These are phyloP conservation scores for Dendrolimus pini DNA, from an alignment of 2,888 invertebrate genomes.

Conservation along the genomic window DNA sequence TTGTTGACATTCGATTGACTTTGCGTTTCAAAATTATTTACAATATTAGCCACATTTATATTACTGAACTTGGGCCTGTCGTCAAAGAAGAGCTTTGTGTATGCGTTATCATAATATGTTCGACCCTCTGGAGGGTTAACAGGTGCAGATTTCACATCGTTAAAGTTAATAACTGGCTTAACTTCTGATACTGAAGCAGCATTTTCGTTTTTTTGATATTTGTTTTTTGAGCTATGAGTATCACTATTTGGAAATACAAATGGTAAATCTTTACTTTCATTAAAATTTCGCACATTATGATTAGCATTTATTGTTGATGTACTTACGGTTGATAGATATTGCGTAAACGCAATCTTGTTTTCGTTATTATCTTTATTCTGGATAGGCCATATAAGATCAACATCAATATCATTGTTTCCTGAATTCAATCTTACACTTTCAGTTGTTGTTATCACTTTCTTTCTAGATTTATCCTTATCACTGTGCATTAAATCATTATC, in stretches of 20 bases:
- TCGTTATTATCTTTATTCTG: neutral
- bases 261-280: neutral
- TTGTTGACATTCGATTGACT: too few relatives aligned
- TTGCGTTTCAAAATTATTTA: neutral
- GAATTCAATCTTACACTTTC: neutral
- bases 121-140: too few relatives aligned
- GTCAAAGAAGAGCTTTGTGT: neutral
- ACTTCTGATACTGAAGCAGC: neutral
- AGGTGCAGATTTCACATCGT: too few relatives aligned
- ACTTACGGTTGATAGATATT: neutral
- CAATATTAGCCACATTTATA: neutral
- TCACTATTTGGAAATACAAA: neutral
- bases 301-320: neutral
- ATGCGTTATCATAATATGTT: too few relatives aligned
- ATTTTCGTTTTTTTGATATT: neutral
- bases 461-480: neutral
- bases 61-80: neutral
- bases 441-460: neutral
- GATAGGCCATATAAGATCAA: neutral
- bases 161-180: too few relatives aligned
- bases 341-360: neutral
- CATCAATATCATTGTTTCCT: neutral
- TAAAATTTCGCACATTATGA: neutral
- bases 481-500: constrained; percentile 17
- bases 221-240: neutral